phyloP scores from a whole-genome alignment of 2,113 vertebrate genomes.

The Boleophthalmus pectinirostris region DNA sequence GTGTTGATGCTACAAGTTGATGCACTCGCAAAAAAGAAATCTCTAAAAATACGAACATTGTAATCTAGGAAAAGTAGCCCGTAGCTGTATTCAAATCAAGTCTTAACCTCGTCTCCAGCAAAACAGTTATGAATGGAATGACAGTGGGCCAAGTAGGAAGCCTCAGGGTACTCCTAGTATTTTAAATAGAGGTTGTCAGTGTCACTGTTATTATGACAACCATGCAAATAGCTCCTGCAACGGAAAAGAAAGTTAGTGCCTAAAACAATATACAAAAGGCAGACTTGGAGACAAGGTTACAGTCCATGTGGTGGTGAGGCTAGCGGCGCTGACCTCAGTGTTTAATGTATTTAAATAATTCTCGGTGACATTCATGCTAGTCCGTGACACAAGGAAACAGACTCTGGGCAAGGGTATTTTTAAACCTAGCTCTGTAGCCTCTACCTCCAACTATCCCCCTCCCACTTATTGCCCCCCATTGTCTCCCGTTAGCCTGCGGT shows the following conservation, averaged over 20 bases:
- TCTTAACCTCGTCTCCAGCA: background rate
- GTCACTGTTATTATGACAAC: constrained; percentile 6
- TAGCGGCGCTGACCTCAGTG: constrained; percentile 43
- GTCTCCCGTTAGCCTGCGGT: background rate
- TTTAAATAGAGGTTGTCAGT: background rate
- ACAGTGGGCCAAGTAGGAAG: background rate
- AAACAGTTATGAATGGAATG: background rate
- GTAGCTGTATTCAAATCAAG: background rate
- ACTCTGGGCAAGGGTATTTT: constrained; percentile 55
- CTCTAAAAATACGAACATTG: background rate
- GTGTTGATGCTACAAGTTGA: background rate
- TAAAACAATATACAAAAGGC: constrained; percentile 14
- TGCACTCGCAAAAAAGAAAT: background rate
- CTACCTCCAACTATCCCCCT: constrained; percentile 42
- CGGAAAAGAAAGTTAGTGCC: background rate
- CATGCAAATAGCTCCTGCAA: background rate
- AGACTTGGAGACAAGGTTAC: constrained; percentile 34
- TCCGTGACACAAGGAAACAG: constrained; percentile 23
- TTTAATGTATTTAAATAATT: constrained; percentile 56
- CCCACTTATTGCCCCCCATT: background rate
- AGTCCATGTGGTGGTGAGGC: constrained; percentile 28
- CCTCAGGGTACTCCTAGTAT: background rate
- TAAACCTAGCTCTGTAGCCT: constrained; percentile 31
- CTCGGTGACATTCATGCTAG: constrained; percentile 42
- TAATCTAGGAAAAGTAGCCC: background rate